phyloP scores from a whole-genome alignment of 2,113 vertebrate genomes.

The Esox niger region DNA sequence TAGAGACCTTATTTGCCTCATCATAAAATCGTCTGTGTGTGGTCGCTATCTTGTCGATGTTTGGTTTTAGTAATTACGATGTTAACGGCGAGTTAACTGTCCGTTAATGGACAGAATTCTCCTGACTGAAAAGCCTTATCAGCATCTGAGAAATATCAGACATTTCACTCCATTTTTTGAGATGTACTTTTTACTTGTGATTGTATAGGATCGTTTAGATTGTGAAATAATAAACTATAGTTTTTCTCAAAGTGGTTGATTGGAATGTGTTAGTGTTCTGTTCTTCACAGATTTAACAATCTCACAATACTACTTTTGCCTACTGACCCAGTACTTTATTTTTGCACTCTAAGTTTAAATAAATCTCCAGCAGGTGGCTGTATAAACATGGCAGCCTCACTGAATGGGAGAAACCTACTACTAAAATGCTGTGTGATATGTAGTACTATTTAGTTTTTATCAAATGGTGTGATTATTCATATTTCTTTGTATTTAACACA shows the following conservation, averaged over 20 bases:
- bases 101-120: neutral
- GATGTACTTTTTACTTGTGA: neutral
- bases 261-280: conserved; percentile 17
- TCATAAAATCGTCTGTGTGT: neutral
- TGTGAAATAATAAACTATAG: conserved; percentile 57
- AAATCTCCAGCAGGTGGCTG: conserved; percentile 55
- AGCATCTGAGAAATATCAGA: neutral
- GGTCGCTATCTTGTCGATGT: neutral
- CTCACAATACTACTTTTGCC: neutral
- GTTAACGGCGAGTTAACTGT: too few species aligned
- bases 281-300: conserved; percentile 20
- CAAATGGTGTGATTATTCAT: too few species aligned
- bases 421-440: neutral
- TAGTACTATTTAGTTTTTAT: too few species aligned
- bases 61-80: neutral
- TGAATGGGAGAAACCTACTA: neutral
- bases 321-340: neutral
- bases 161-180: neutral
- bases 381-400: conserved; percentile 19
- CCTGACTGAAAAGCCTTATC: neutral
- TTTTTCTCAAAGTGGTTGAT: conserved; percentile 39
- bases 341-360: neutral
- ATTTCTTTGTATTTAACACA: neutral
- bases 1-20: neutral
- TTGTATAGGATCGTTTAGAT: conserved; percentile 16